Evolutionary conservation across 2,888 invertebrate genomes (phyloP).

Genomic region (Electrophaes corylata): DNA sequence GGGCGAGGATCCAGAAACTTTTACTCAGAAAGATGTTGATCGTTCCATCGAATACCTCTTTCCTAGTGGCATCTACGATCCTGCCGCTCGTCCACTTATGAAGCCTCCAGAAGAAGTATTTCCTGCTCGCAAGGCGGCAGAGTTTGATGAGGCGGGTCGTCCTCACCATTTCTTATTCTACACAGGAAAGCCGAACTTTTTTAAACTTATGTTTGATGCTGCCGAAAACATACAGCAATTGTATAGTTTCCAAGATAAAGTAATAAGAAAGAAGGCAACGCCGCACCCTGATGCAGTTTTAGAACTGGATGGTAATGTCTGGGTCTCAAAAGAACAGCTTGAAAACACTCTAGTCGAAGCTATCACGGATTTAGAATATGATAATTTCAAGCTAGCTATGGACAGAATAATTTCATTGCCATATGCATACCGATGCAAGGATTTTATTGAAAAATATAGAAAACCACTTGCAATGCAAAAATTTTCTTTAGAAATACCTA

Average conservation of each 20-base stretch:
- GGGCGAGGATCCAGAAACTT: slow-evolving; percentile 95
- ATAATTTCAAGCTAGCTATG: slow-evolving; percentile 88
- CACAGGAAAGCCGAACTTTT: slow-evolving; percentile 94
- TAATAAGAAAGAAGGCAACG: slow-evolving; percentile 85
- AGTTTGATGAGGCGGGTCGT: slow-evolving; percentile 95
- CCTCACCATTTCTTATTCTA: slow-evolving; percentile 97
- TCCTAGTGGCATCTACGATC: slow-evolving; percentile 95
- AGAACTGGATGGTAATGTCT: slow-evolving; percentile 68
- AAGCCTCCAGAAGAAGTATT: slow-evolving; percentile 95
- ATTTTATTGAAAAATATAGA: slow-evolving; percentile 89
- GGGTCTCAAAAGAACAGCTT: slow-evolving; percentile 87
- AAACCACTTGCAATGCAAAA: slow-evolving; percentile 85
- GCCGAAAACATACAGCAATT: slow-evolving; percentile 87
- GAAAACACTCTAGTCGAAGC: slow-evolving; percentile 87
- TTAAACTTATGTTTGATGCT: slow-evolving; percentile 91
- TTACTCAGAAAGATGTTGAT: slow-evolving; percentile 94
- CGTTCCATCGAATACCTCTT: slow-evolving; percentile 96
- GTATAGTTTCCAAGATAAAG: slow-evolving; percentile 88
- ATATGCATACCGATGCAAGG: slow-evolving; percentile 87
- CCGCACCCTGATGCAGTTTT: slow-evolving; percentile 85
- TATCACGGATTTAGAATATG: slow-evolving; percentile 88
- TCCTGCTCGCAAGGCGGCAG: slow-evolving; percentile 92
- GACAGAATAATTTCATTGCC: slow-evolving; percentile 89
- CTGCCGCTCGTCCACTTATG: slow-evolving; percentile 94
- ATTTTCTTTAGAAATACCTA: slow-evolving; percentile 85